phyloP scores from a whole-genome alignment of 2,797 vertebrate genomes.

The Neosilurus hyrtlii region DNA sequence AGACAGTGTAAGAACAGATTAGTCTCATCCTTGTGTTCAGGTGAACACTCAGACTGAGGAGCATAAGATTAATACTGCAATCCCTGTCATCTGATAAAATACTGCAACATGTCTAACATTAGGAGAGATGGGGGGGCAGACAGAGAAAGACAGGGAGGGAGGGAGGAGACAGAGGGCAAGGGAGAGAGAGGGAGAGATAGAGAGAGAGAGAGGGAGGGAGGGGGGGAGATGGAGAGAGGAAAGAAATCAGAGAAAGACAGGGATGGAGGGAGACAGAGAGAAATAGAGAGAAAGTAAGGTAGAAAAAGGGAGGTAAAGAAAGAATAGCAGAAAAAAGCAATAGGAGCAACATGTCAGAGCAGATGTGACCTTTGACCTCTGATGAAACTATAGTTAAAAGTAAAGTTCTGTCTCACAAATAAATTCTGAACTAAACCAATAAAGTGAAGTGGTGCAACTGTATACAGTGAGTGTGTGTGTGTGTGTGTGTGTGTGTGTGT shows the following conservation, averaged over 20 bases:
- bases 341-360: not conserved
- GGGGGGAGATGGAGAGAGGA: too few relatives aligned
- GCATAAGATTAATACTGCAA: not conserved
- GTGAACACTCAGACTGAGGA: not conserved
- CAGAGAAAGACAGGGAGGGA: not conserved
- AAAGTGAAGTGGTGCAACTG: not conserved
- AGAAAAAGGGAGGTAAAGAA: too few relatives aligned
- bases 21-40: too few relatives aligned
- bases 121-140: not conserved
- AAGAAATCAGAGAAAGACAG: too few relatives aligned
- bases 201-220: too few relatives aligned
- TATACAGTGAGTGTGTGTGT: constrained; percentile 8
- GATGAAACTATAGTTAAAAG: not conserved
- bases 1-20: not conserved
- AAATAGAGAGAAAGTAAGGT: too few relatives aligned
- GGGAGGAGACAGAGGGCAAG: not conserved
- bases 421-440: not conserved
- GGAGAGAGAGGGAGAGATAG: too few relatives aligned
- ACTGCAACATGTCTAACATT: not conserved
- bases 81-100: not conserved
- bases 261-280: not conserved
- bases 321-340: not conserved
- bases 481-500: constrained; percentile 26
- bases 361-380: not conserved
- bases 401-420: not conserved